phyloP scores from a whole-genome alignment of 2,797 vertebrate genomes.

The Sebastolobus alascanus region DNA sequence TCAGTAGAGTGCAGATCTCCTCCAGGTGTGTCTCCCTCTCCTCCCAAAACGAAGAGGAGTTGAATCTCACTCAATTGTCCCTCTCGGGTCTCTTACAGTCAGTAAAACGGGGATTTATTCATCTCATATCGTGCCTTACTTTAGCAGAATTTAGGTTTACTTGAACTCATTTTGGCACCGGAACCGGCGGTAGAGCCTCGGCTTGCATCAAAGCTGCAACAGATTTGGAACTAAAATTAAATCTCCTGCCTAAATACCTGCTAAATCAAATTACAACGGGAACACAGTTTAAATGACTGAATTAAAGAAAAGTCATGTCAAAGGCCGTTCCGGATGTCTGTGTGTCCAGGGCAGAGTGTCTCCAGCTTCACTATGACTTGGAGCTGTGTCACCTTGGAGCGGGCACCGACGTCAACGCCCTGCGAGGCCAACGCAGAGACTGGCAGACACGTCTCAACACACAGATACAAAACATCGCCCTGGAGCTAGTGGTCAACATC shows the following conservation, averaged over 20 bases:
- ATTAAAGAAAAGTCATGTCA: neutral
- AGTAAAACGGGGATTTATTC: too few relatives aligned
- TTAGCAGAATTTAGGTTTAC: neutral
- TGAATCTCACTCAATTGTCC: too few relatives aligned
- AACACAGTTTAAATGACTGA: neutral
- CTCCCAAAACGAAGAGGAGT: too few relatives aligned
- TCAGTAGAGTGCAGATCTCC: too few relatives aligned
- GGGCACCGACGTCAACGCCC: conserved; percentile 84
- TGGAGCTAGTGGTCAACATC: conserved; percentile 93
- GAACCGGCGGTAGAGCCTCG: neutral
- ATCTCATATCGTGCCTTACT: too few relatives aligned
- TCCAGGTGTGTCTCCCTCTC: too few relatives aligned
- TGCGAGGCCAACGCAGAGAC: conserved; percentile 82
- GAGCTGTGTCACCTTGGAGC: conserved; percentile 87
- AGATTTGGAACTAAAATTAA: conserved; percentile 4
- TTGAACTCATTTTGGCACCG: neutral
- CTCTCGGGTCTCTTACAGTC: too few relatives aligned
- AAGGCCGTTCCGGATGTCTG: neutral
- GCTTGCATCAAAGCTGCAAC: neutral
- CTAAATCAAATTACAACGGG: conserved; percentile 27
- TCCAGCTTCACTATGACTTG: conserved; percentile 93
- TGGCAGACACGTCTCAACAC: conserved; percentile 92
- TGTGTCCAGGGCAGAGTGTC: conserved; percentile 78
- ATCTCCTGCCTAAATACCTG: neutral
- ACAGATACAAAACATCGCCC: conserved; percentile 87